phyloP scores from a whole-genome alignment of 1,140 invertebrate genomes.

The Archivesica marissinica region DNA sequence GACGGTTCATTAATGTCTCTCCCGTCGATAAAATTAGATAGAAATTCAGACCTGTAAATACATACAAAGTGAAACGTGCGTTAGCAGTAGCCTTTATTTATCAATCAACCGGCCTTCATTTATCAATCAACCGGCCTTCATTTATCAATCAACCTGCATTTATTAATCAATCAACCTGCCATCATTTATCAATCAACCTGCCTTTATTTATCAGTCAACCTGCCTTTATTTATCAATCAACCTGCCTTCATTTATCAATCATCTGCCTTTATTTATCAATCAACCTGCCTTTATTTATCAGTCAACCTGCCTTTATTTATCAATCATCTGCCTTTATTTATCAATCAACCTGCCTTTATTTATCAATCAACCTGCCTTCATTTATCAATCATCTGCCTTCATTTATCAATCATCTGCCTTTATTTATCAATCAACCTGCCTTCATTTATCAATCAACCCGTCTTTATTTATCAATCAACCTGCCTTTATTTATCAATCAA shows the following conservation, averaged over 20 bases:
- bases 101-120: background rate
- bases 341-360: too few species aligned
- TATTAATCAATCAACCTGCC: background rate
- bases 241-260: background rate
- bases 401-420: too few species aligned
- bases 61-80: background rate
- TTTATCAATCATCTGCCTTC: too few species aligned
- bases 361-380: too few species aligned
- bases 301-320: too few species aligned
- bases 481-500: too few species aligned
- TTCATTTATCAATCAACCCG: too few species aligned
- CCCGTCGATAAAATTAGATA: background rate
- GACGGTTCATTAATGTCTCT: background rate
- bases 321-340: too few species aligned
- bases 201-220: background rate
- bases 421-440: too few species aligned
- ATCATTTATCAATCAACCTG: background rate
- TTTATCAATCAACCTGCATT: background rate
- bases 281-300: too few species aligned
- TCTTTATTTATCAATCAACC: too few species aligned
- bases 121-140: background rate
- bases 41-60: slow-evolving; percentile 25
- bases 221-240: background rate
- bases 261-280: too few species aligned
- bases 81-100: background rate